These are phyloP conservation scores for Lochmaea crataegi DNA, from an alignment of 2,888 invertebrate species.

Conservation along the genomic window DNA sequence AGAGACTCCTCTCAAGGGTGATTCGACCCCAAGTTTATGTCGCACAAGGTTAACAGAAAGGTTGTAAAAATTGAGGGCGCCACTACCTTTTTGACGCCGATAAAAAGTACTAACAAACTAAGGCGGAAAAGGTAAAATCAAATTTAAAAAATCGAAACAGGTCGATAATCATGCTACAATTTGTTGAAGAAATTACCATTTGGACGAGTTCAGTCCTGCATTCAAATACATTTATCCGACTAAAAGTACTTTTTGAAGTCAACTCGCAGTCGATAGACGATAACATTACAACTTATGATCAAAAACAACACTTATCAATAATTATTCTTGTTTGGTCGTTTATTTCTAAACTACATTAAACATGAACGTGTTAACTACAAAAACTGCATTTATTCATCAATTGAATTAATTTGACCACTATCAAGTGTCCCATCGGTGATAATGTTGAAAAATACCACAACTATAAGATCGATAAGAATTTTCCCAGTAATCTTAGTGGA, in stretches of 20 bases:
- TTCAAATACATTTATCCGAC: neutral
- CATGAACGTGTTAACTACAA: neutral
- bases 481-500: conserved; percentile 20
- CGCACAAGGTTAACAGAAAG: no score
- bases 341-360: conserved; percentile 3
- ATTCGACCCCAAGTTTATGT: no score
- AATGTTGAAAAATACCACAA: conserved; percentile 17
- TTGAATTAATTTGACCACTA: neutral
- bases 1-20: no score
- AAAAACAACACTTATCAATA: conserved; percentile 12
- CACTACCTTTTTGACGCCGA: no score
- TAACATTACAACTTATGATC: conserved; percentile 10
- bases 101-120: no score
- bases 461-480: neutral
- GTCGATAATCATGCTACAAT: no score
- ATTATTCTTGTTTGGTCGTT: neutral
- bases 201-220: conserved; percentile 8
- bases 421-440: conserved; percentile 3
- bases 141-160: no score
- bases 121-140: no score
- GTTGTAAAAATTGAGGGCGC: no score
- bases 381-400: neutral
- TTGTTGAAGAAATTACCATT: neutral
- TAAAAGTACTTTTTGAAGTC: conserved; percentile 18
- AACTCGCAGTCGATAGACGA: conserved; percentile 5